A percentile compares a stretch with the other conserved stretches of the same genome.
These are phyloP conservation scores for Odiellus spinosus DNA, from an alignment of 2,888 invertebrate genomes.

Conservation along the genomic window DNA sequence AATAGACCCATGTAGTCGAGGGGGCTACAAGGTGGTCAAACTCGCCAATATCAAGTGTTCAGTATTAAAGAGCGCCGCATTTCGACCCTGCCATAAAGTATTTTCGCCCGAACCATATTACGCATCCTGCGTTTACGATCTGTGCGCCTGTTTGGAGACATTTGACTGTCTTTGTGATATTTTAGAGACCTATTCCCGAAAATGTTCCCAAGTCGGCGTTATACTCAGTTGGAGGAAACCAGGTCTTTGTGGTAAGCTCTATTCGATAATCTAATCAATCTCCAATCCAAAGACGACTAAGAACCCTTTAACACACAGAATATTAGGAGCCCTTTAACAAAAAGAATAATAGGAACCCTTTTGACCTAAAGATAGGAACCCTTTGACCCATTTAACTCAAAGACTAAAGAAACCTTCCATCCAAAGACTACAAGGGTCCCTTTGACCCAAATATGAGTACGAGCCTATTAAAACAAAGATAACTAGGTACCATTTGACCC, in stretches of 20 bases:
- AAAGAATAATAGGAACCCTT: too few species aligned
- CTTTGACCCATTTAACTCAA: too few species aligned
- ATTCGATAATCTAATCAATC: neutral
- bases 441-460: too few species aligned
- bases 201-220: conserved; percentile 27
- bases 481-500: too few species aligned
- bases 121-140: conserved; percentile 28
- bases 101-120: conserved; percentile 27
- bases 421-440: too few species aligned
- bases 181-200: conserved; percentile 26
- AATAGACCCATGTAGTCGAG: conserved; percentile 14
- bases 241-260: conserved; percentile 26
- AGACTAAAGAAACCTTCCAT: too few species aligned
- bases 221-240: conserved; percentile 26
- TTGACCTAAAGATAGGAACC: too few species aligned
- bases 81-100: conserved; percentile 26
- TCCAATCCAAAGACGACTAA: too few species aligned
- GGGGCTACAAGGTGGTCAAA: conserved; percentile 13
- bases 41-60: conserved; percentile 15
- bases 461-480: too few species aligned
- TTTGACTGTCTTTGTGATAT: conserved; percentile 28
- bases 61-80: conserved; percentile 16
- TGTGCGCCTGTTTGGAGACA: conserved; percentile 28
- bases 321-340: too few species aligned
- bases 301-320: too few species aligned